Evolutionary conservation across 2,797 vertebrate species (phyloP).

Genomic region (Neostethus bicornis): DNA sequence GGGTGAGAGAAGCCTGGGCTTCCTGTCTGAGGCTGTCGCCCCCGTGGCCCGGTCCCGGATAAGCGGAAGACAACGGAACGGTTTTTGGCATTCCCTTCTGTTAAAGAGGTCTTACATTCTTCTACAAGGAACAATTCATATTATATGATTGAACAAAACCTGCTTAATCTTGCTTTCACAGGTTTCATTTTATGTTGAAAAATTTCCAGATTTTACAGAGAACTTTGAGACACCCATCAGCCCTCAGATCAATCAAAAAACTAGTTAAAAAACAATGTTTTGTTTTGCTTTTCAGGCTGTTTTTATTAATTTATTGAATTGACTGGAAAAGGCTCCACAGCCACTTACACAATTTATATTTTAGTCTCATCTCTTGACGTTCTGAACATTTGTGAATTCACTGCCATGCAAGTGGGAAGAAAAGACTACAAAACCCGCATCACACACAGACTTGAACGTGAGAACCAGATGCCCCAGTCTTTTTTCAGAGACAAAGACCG

Average conservation of each 20-base stretch:
- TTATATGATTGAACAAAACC: constrained; percentile 41
- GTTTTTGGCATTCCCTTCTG: constrained; percentile 76
- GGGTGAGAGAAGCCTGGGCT: no score
- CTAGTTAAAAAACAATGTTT: constrained; percentile 33
- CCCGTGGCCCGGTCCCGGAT: no score
- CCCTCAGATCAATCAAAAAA: constrained; percentile 23
- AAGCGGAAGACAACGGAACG: no score
- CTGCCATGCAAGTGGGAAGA: constrained; percentile 65
- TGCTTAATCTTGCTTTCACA: constrained; percentile 32
- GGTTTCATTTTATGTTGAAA: constrained; percentile 41
- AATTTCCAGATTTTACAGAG: constrained; percentile 29
- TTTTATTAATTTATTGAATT: constrained; percentile 40
- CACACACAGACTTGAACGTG: constrained; percentile 26
- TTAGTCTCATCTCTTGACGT: constrained; percentile 45
- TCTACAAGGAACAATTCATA: constrained; percentile 44
- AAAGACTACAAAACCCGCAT: constrained; percentile 55
- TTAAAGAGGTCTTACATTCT: constrained; percentile 71
- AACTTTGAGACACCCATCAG: constrained; percentile 37
- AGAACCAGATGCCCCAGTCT: constrained; percentile 31
- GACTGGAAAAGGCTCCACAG: constrained; percentile 38
- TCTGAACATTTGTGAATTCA: constrained; percentile 59
- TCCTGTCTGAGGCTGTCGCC: no score
- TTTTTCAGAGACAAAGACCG: no score
- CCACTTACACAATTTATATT: constrained; percentile 23
- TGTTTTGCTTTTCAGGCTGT: constrained; percentile 42